Evolutionary conservation across 2,888 invertebrate species (phyloP).

Genomic region (Sicus ferrugineus): DNA sequence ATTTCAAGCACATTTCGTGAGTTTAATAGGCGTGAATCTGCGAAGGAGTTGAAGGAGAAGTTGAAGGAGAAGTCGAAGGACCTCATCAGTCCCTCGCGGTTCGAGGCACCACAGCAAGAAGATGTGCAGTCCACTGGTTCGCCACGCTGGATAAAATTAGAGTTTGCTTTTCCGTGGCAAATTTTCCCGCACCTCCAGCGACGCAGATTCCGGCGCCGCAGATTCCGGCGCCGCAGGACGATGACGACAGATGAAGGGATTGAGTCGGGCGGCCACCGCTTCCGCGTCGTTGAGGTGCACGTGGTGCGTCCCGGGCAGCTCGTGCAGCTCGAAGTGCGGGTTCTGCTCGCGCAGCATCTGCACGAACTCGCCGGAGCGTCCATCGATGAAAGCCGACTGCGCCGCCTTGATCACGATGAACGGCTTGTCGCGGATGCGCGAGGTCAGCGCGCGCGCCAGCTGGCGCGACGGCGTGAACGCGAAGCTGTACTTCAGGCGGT

Average conservation of each 20-base stretch:
- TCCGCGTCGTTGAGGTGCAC: constrained; percentile 74
- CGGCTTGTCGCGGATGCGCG: constrained; percentile 68
- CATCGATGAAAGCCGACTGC: constrained; percentile 65
- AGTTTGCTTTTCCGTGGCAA: too few relatives aligned
- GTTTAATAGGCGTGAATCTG: too few relatives aligned
- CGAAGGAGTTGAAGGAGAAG: too few relatives aligned
- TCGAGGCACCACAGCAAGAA: too few relatives aligned
- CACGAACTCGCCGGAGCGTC: constrained; percentile 65
- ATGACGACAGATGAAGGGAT: constrained; percentile 66
- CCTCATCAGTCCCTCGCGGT: too few relatives aligned
- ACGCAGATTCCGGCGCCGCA: too few relatives aligned
- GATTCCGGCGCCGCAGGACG: constrained; percentile 41
- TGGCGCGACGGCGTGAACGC: constrained; percentile 47
- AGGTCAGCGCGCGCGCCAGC: constrained; percentile 67
- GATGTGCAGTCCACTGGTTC: too few relatives aligned
- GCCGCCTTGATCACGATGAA: constrained; percentile 70
- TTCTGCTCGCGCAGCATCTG: constrained; percentile 68
- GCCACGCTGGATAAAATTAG: too few relatives aligned
- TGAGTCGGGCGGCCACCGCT: constrained; percentile 67
- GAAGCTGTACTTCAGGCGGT: constrained; percentile 37
- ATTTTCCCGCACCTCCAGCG: too few relatives aligned
- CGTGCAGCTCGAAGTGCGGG: constrained; percentile 68
- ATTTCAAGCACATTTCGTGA: too few relatives aligned
- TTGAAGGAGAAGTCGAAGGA: too few relatives aligned
- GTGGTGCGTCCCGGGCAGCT: constrained; percentile 74